Percentiles rank a stretch among this genome's conserved stretches.
phyloP scores from a whole-genome alignment of 2,797 vertebrate species.

The Spheniscus humboldti region DNA sequence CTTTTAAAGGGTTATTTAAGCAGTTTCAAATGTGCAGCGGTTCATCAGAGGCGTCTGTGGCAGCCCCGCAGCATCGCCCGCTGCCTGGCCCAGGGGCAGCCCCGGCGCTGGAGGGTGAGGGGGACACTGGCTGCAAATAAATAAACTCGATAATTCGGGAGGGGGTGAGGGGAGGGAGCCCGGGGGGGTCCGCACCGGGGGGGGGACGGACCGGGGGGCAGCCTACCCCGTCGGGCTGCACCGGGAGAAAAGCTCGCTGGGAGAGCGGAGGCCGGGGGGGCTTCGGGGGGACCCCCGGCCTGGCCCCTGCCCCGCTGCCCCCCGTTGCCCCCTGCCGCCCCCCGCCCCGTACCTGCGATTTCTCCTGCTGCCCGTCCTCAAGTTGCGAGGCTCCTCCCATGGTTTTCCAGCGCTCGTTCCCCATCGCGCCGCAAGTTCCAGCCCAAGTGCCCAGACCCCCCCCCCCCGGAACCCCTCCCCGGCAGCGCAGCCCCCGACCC shows the following conservation, averaged over 20 bases:
- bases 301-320: background rate
- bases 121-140: background rate
- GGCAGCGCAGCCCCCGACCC: conserved; percentile 8
- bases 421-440: conserved; percentile 22
- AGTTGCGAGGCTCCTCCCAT: conserved; percentile 88
- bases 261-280: too few species aligned
- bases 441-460: background rate
- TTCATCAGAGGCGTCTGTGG: background rate
- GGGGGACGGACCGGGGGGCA: background rate
- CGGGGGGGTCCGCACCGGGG: background rate
- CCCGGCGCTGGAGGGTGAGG: background rate
- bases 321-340: background rate
- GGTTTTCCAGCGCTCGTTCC: conserved; percentile 71
- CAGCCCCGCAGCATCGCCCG: background rate
- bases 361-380: conserved; percentile 80
- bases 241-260: background rate
- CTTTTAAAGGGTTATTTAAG: background rate
- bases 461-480: background rate
- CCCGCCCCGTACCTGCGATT: background rate
- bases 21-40: background rate
- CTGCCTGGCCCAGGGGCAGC: background rate
- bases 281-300: background rate
- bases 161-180: background rate
- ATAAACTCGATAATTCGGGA: background rate
- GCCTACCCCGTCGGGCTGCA: background rate